Evolutionary conservation across 2,113 vertebrate species (phyloP), one percentile per base, ranked within the genome.

Genomic region (Tinamus guttatus): DNA sequence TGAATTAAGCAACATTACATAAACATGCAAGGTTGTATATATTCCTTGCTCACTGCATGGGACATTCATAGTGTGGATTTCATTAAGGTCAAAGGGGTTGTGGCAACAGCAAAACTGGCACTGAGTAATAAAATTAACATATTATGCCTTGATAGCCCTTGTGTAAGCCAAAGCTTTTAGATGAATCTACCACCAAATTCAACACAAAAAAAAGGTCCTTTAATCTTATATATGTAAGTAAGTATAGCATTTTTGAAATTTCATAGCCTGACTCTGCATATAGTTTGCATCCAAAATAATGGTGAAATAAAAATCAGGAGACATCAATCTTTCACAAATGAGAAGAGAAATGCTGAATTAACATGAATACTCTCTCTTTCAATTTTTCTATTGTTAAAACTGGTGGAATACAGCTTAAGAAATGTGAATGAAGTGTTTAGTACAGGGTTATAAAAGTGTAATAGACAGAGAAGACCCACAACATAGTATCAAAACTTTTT

Each of bases 1-100:
- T 73, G 62, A 69, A 85, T 68, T 90, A 81, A 92, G 70, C 81
- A 90, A 93, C 94, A 73, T 96, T 97, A 97, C 94, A 88, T 90
- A 96, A 95, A 96, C 89, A 90, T 85, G 70, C 64, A 80, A 91
- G 81, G 92, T 73, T 88, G 70, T 92, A 58, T 30, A 49, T 63
- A 87, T 90, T 96, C 88, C 80, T 77, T 88, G 24, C 24, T 92
- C 87, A 79, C 58, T 62, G 34, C 81, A 51, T 17, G 69, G 64
- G 1, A 2, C 24, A 92, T 94, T 76, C 58, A 62, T 74, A 94
- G 88, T 79, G 28, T 94, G 88, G 58, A 73, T 86, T 86, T 95
- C 64, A 84, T 96, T 96, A 94, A 92, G 83, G 90, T 94, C 88
- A 92, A 92, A 87, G 90, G 40, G 36, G 22, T n/a, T 58, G 75